Percentiles rank a stretch among this genome's conserved stretches.
Evolutionary conservation across 2,113 vertebrate species (phyloP).

Genomic region (Uria lomvia): DNA sequence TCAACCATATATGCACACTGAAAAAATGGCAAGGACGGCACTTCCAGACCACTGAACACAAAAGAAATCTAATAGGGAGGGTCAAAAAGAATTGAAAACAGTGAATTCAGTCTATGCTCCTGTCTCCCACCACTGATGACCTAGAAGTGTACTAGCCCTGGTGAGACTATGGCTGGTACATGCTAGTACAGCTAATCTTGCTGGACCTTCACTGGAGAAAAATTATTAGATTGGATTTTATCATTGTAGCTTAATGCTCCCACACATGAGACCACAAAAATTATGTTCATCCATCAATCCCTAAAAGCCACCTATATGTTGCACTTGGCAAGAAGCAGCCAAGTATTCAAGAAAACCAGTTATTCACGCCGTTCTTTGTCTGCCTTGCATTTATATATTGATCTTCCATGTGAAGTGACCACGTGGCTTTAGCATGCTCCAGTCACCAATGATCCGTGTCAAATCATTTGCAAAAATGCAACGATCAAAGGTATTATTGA

Average conservation of each 20-base stretch:
- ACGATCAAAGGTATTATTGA: background rate
- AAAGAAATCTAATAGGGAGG: background rate
- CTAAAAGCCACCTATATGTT: background rate
- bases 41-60: background rate
- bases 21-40: background rate
- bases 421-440: background rate
- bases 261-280: background rate
- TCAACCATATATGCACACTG: background rate
- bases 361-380: background rate
- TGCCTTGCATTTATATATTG: background rate
- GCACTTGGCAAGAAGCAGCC: background rate
- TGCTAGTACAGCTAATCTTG: background rate
- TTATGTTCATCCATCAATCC: background rate
- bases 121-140: background rate
- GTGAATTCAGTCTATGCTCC: background rate
- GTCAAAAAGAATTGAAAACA: background rate
- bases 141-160: background rate
- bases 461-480: background rate
- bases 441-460: background rate
- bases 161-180: background rate
- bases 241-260: background rate
- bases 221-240: background rate
- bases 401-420: background rate
- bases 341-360: background rate
- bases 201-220: background rate